phyloP scores from a whole-genome alignment of 2,113 vertebrate species.

The Polypterus senegalus region DNA sequence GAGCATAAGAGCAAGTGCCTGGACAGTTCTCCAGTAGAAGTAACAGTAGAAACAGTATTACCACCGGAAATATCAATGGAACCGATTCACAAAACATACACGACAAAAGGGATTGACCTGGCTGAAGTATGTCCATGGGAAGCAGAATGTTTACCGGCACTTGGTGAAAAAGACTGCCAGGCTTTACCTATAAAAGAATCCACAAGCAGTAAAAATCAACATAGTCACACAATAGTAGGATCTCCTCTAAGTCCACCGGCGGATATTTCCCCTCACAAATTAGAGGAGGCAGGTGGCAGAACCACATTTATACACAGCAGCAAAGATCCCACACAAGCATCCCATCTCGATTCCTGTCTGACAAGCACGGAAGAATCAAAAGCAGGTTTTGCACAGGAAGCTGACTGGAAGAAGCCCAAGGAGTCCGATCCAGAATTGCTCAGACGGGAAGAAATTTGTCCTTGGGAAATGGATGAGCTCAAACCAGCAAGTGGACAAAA shows the following conservation, averaged over 20 bases:
- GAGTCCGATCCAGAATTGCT: constrained; percentile 31
- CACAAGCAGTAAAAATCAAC: too few relatives aligned
- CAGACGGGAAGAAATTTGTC: constrained; percentile 42
- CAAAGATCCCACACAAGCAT: too few relatives aligned
- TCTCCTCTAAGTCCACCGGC: too few relatives aligned
- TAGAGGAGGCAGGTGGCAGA: too few relatives aligned
- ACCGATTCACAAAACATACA: neutral
- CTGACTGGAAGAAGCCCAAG: constrained; percentile 7
- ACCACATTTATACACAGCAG: too few relatives aligned
- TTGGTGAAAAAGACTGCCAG: too few relatives aligned
- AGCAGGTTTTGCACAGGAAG: constrained; percentile 12
- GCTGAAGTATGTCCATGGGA: constrained; percentile 36
- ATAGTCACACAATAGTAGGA: too few relatives aligned
- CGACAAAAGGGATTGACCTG: constrained; percentile 25
- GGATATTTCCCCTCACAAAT: too few relatives aligned
- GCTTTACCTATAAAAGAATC: too few relatives aligned
- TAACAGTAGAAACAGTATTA: neutral
- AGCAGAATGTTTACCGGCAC: neutral
- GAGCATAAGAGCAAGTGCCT: constrained; percentile 26
- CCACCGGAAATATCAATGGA: too few relatives aligned
- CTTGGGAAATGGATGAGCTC: constrained; percentile 38
- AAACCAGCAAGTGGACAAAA: constrained; percentile 27
- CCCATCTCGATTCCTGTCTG: too few relatives aligned
- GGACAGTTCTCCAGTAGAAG: neutral
- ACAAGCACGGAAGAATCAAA: constrained; percentile 15